Evolutionary conservation across 37 sponge, comb jelly and placozoan species (phyloP), one percentile per base, ranked within the genome.

Genomic region (Spongia lamella): DNA sequence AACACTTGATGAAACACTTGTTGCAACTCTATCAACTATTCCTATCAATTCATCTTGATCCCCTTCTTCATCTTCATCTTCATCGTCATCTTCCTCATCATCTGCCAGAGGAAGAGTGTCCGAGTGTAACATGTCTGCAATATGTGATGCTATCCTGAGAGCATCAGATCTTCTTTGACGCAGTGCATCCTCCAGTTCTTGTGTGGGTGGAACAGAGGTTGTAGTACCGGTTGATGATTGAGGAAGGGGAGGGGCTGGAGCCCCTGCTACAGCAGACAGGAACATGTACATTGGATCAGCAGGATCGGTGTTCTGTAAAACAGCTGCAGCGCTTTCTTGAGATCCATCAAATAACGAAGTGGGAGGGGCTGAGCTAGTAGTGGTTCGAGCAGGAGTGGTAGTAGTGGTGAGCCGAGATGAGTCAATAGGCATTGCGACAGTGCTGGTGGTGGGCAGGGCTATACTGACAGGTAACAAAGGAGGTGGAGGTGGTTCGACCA

Each of bases 211-310:
- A 9, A 34, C 13, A 47, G 82, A 4, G 0, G 83, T 16, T 0
- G 76, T 16, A n/a, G 76, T 55, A 38, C 37, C 36, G 26, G 66
- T 26, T 27, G 66, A 9, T 64, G 66, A 29, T 21, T 66, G 64
- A 11, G 77, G 56, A 56, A 76, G 58, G 22, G 93, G 85, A 1
- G 93, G 89, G 35, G 88, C 63, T 0, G 82, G 82, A 22, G 77
- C 79, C 38, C 92, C 77, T 24, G 78, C 92, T 35, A 92, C 70
- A 6, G 93, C 93, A 17, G 89, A 88, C 32, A 88, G 66, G 68
- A 88, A 92, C 1, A 82, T 88, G 79, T 92, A 84, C 50, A 92
- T 75, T 11, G 89, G 89, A 60, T 92, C 86, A 22, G 65, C 30
- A 27, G 82, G 81, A 35, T 80, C 60, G 13, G 79, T 81, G 24